phyloP scores from a whole-genome alignment of 2,797 vertebrate species.

The Hybognathus amarus region DNA sequence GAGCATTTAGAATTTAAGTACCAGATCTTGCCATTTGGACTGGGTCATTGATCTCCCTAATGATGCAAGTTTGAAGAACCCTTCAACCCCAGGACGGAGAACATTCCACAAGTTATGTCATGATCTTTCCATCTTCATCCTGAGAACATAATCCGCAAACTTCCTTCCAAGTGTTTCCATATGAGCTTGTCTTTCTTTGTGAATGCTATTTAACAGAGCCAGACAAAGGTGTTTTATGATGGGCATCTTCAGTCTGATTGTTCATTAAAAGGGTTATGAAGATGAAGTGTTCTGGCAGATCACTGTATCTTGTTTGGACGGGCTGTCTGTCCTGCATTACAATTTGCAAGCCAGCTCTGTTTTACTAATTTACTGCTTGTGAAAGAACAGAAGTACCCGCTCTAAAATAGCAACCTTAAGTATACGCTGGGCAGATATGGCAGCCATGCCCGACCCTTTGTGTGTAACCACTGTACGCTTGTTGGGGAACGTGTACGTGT shows the following conservation, averaged over 20 bases:
- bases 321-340: constrained; percentile 56
- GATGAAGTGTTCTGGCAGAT: constrained; percentile 55
- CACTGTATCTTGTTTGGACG: constrained; percentile 66
- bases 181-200: not conserved
- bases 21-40: not conserved
- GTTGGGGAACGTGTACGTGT: constrained; percentile 55
- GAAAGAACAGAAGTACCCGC: constrained; percentile 70
- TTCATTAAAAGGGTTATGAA: constrained; percentile 66
- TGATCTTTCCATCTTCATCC: not conserved
- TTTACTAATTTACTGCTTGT: constrained; percentile 68
- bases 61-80: constrained; percentile 6
- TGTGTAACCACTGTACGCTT: constrained; percentile 71
- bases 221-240: constrained; percentile 15
- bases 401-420: constrained; percentile 78
- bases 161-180: constrained; percentile 6
- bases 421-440: constrained; percentile 73
- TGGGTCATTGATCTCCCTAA: constrained; percentile 8
- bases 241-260: constrained; percentile 55
- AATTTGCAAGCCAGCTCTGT: constrained; percentile 66
- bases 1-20: not conserved
- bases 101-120: constrained; percentile 12
- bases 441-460: constrained; percentile 68
- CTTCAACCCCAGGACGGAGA: constrained; percentile 5
- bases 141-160: constrained; percentile 4
- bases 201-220: constrained; percentile 39